Conservation (phyloP, 2,888 invertebrate species). For the Eristalinus sepulchralis region DNA sequence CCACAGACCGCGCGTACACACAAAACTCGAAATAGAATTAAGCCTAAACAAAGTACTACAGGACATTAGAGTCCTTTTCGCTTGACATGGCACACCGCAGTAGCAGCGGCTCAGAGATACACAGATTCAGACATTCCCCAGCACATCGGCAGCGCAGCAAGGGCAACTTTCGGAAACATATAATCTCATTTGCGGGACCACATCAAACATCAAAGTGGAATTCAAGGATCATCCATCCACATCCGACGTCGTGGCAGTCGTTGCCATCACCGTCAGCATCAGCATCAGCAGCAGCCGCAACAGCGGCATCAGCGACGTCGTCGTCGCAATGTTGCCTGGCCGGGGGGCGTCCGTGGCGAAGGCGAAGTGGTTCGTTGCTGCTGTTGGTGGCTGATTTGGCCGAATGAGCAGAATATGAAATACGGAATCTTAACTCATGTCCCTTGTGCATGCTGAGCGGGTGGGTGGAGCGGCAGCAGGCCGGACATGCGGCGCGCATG, state of each 20-base stretch:
- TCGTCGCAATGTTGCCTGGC: constrained; percentile 39
- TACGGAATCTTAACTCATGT: constrained; percentile 56
- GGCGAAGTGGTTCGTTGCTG: constrained; percentile 4
- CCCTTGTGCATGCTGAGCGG: constrained; percentile 4
- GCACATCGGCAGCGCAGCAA: constrained; percentile 39
- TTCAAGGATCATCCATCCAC: constrained; percentile 69
- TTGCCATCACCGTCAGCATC: constrained; percentile 1
- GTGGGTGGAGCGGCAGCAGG: constrained; percentile 1
- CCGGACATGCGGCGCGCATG: neutral
- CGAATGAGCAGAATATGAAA: constrained; percentile 66
- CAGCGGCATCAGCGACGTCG: neutral
- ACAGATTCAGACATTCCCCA: constrained; percentile 59
- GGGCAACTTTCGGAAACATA: constrained; percentile 71
- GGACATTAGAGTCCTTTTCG: constrained; percentile 71
- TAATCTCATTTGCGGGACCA: constrained; percentile 71
- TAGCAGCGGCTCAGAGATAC: constrained; percentile 34
- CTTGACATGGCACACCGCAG: constrained; percentile 67
- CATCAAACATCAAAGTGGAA: constrained; percentile 71
- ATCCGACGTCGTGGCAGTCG: constrained; percentile 26
- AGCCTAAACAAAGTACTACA: constrained; percentile 71
- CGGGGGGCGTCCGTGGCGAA: constrained; percentile 12
- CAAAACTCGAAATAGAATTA: constrained; percentile 70
- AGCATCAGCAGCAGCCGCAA: neutral
- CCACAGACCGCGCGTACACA: constrained; percentile 58
- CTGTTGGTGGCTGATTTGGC: constrained; percentile 47